Percentiles rank a stretch among this genome's conserved stretches.
phyloP scores from a whole-genome alignment of 2,113 vertebrate species.

The Hepsetus odoe region DNA sequence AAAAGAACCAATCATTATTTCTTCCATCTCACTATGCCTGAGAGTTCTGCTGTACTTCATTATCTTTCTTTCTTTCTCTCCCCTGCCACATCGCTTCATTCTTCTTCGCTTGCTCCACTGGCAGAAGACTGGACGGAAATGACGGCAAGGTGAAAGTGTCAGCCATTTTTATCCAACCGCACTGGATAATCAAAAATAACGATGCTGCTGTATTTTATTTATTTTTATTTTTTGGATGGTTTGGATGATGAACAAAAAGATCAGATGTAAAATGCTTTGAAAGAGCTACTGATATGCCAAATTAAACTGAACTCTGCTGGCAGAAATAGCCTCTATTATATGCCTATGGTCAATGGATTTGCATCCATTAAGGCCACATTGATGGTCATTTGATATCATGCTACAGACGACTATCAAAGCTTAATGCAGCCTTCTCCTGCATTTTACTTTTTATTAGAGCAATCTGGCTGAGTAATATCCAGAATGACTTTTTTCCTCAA shows the following conservation, averaged over 20 bases:
- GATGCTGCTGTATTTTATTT: no score
- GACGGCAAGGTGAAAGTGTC: conserved; percentile 1
- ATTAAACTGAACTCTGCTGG: no score
- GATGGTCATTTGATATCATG: no score
- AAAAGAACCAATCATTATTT: conserved; percentile 4
- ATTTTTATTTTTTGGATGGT: neutral
- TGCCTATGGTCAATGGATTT: no score
- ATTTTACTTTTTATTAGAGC: no score
- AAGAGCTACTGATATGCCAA: neutral
- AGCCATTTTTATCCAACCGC: neutral
- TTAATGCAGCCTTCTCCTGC: no score
- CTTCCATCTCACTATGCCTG: neutral
- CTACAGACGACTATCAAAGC: no score
- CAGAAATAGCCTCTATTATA: no score
- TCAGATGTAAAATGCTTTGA: neutral
- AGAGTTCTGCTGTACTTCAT: conserved; percentile 14
- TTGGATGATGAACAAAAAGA: neutral
- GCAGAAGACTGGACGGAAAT: neutral
- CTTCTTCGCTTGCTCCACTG: neutral
- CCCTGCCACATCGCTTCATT: conserved; percentile 14
- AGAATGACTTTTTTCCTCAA: no score
- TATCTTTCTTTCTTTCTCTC: conserved; percentile 2
- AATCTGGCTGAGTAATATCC: no score
- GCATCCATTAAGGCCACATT: no score
- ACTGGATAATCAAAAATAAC: no score